Evolutionary conservation across 2,888 invertebrate species (phyloP).

Genomic region (Cheilosia impressa): DNA sequence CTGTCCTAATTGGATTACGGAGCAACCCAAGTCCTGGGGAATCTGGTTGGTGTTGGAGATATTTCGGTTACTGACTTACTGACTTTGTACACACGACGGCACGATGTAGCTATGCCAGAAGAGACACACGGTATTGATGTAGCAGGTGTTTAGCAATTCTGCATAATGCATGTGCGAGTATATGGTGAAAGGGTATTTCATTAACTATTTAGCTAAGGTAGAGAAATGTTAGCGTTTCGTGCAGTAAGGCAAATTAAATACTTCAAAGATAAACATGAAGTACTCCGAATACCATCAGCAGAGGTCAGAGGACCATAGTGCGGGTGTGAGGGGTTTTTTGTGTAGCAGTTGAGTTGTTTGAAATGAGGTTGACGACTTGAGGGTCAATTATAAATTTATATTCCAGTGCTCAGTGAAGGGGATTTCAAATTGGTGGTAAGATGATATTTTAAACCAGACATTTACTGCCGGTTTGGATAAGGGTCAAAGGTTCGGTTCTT

Average conservation of each 20-base stretch:
- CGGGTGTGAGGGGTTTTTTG: neutral
- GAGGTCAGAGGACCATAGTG: slow-evolving; percentile 18
- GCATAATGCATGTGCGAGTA: slow-evolving; percentile 26
- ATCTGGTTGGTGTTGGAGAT: slow-evolving; percentile 51
- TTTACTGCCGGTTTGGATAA: too few species aligned
- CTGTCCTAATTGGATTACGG: slow-evolving; percentile 53
- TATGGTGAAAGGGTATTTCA: slow-evolving; percentile 51
- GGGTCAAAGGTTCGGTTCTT: too few species aligned
- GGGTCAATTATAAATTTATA: slow-evolving; percentile 1
- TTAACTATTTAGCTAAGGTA: slow-evolving; percentile 55
- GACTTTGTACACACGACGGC: slow-evolving; percentile 10
- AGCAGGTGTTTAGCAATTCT: slow-evolving; percentile 62
- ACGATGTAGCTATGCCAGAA: neutral
- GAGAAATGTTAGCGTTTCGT: slow-evolving; percentile 50
- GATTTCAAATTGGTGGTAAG: too few species aligned
- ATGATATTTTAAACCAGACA: too few species aligned
- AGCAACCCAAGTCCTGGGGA: slow-evolving; percentile 45
- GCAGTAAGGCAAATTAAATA: slow-evolving; percentile 51
- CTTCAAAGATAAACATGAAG: slow-evolving; percentile 49
- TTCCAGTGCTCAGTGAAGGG: neutral
- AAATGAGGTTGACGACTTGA: neutral
- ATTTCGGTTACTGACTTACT: slow-evolving; percentile 58
- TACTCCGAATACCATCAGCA: neutral
- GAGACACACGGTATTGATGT: slow-evolving; percentile 21
- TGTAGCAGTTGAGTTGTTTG: neutral